Evolutionary conservation across 2,888 invertebrate species (phyloP).

Genomic region (Tridacna gigas): DNA sequence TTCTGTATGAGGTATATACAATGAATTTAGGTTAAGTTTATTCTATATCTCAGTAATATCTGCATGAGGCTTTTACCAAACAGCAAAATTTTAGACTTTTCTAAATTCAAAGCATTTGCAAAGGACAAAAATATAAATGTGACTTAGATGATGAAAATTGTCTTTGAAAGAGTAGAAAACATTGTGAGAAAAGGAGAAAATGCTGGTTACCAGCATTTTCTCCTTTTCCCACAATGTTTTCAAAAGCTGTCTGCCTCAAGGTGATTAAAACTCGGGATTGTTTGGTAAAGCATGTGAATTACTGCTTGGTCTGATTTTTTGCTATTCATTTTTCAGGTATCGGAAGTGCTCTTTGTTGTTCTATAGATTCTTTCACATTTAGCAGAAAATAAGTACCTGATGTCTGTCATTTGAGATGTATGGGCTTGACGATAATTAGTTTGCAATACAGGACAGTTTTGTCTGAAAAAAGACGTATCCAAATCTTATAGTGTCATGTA

Average conservation of each 20-base stretch:
- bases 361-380: no score
- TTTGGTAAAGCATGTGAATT: background rate
- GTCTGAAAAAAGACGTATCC: no score
- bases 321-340: background rate
- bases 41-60: no score
- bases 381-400: no score
- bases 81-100: background rate
- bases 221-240: background rate
- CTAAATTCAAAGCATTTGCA: background rate
- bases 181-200: slow-evolving; percentile 8
- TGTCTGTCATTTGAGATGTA: no score
- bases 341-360: slow-evolving; percentile 8
- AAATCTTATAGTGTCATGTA: no score
- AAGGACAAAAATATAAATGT: background rate
- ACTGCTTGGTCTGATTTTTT: no score
- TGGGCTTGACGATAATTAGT: no score
- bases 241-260: background rate
- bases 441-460: no score
- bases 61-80: background rate
- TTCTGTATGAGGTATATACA: no score
- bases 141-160: background rate
- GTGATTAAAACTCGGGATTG: background rate
- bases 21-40: no score
- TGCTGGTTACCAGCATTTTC: background rate
- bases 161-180: background rate